A percentile compares a stretch with the other conserved stretches of the same genome.
phyloP scores from a whole-genome alignment of 2,113 vertebrate species.

The Castor canadensis region DNA sequence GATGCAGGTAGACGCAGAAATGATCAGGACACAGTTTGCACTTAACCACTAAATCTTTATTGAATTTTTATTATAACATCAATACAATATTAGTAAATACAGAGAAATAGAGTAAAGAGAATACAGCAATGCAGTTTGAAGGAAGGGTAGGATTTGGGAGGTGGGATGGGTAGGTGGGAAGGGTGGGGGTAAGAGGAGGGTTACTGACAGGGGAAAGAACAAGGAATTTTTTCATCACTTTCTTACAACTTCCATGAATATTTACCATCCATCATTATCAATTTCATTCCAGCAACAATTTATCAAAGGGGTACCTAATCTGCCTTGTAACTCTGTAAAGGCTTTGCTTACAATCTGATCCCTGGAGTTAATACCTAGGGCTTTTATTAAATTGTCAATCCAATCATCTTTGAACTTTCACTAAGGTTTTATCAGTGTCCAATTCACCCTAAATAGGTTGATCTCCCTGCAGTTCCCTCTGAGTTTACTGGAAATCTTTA shows the following conservation, averaged over 20 bases:
- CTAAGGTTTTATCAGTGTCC: constrained; percentile 34
- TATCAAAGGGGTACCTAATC: constrained; percentile 36
- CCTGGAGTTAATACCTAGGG: constrained; percentile 43
- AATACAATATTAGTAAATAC: constrained; percentile 61
- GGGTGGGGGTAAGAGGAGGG: background rate
- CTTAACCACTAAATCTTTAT: constrained; percentile 79
- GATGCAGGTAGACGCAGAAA: constrained; percentile 23
- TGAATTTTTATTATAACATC: constrained; percentile 71
- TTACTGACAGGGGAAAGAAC: constrained; percentile 8
- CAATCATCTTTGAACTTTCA: constrained; percentile 46
- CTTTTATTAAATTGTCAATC: constrained; percentile 36
- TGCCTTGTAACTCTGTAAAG: background rate
- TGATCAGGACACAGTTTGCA: constrained; percentile 67
- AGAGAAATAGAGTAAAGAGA: constrained; percentile 63
- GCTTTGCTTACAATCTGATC: constrained; percentile 1
- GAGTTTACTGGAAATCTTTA: constrained; percentile 39
- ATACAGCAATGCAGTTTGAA: constrained; percentile 55
- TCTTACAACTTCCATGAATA: constrained; percentile 31
- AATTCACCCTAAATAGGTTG: constrained; percentile 41
- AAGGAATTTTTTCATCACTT: constrained; percentile 26
- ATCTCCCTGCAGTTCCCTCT: constrained; percentile 62
- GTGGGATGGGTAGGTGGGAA: background rate
- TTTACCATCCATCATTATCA: constrained; percentile 18
- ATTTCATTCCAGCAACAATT: constrained; percentile 36
- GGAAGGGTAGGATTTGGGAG: background rate